phyloP scores from a whole-genome alignment of 2,113 vertebrate genomes.

The Phrynocephalus versicolor region DNA sequence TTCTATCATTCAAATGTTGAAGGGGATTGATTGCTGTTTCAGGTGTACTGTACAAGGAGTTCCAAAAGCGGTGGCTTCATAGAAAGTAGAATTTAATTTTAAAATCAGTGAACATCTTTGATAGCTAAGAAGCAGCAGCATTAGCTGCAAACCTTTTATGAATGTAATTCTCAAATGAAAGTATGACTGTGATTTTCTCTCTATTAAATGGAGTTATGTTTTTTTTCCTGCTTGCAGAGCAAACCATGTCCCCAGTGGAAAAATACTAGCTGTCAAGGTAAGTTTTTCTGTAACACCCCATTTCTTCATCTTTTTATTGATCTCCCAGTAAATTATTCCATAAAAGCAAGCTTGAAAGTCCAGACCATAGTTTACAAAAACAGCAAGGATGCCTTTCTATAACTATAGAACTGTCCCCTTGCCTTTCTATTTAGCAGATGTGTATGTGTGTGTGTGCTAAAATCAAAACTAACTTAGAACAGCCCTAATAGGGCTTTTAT shows the following conservation, averaged over 20 bases:
- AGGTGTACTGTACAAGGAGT: not conserved
- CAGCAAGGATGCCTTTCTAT: not conserved
- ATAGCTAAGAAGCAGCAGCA: not conserved
- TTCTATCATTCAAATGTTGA: not conserved
- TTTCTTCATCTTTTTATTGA: not conserved
- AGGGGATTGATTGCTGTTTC: not conserved
- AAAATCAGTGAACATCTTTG: not conserved
- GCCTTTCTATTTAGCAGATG: too few species aligned
- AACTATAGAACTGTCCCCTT: fast-evolving
- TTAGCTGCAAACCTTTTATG: not conserved
- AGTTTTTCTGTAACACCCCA: slow-evolving; percentile 43
- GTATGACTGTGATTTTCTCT: not conserved
- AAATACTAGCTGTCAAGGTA: slow-evolving; percentile 96
- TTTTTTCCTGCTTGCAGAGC: slow-evolving; percentile 79
- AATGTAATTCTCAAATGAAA: not conserved
- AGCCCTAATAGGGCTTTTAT: too few species aligned
- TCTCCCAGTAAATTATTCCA: not conserved
- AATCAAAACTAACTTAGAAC: too few species aligned
- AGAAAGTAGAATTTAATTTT: not conserved
- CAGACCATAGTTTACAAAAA: not conserved
- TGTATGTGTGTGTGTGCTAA: too few species aligned
- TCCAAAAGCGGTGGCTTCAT: not conserved
- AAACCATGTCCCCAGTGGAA: slow-evolving; percentile 88
- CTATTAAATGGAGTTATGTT: slow-evolving; percentile 33
- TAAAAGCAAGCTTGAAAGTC: not conserved